Conservation (phyloP, 2,888 invertebrate species). For the Neoaliturus tenellus region DNA sequence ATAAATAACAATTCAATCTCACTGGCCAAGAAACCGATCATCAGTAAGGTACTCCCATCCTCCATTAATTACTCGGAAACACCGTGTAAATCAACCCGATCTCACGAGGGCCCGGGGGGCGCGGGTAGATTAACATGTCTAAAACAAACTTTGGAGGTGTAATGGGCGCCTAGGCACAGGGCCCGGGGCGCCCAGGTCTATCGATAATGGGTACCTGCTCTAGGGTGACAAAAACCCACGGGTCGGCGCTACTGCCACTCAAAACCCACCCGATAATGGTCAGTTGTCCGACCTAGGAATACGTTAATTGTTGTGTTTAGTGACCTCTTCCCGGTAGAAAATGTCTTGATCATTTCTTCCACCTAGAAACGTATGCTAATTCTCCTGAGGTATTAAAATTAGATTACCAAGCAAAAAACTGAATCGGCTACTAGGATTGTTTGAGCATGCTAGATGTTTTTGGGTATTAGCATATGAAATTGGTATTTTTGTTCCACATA, state of each 20-base stretch:
- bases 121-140: constrained; percentile 22
- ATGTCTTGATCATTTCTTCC: constrained; percentile 5
- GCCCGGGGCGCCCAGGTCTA: not conserved
- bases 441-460: not conserved
- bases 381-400: not conserved
- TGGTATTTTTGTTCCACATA: no score
- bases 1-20: no score
- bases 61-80: not conserved
- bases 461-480: not conserved
- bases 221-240: constrained; percentile 10
- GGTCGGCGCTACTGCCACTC: not conserved
- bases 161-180: constrained; percentile 3
- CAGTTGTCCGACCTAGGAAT: not conserved
- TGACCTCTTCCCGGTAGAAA: not conserved
- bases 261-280: not conserved
- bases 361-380: not conserved
- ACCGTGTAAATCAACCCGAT: not conserved
- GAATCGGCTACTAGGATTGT: not conserved
- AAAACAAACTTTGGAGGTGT: constrained; percentile 26
- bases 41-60: not conserved
- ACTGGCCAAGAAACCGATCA: not conserved
- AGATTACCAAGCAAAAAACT: not conserved
- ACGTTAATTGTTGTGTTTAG: constrained; percentile 15
- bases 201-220: not conserved
- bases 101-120: not conserved